Conservation (phyloP, 1,140 invertebrate genomes). For the Paralvinella palmiformis region DNA sequence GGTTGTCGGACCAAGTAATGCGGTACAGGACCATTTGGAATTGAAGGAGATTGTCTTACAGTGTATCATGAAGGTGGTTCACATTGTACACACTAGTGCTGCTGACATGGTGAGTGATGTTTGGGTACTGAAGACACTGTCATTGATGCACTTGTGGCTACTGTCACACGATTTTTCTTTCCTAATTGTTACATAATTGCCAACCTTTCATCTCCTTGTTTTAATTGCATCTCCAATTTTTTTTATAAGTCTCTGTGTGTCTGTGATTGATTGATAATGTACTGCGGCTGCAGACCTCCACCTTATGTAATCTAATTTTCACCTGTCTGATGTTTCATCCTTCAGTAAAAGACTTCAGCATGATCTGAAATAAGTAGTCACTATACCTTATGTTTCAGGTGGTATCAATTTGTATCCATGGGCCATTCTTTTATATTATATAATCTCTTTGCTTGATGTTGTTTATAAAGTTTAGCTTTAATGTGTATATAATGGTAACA, state of each 20-base stretch:
- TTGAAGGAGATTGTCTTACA: conserved; percentile 52
- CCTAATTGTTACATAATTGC: not conserved
- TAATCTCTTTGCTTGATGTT: not conserved
- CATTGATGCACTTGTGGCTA: not conserved
- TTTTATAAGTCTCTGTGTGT: no score
- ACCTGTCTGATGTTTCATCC: not conserved
- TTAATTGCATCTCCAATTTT: no score
- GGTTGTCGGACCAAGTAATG: conserved; percentile 7
- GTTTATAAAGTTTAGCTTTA: not conserved
- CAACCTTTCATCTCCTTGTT: not conserved
- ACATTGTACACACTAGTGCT: conserved; percentile 55
- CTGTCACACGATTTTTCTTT: not conserved
- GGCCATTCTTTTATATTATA: not conserved
- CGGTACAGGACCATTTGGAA: conserved; percentile 48
- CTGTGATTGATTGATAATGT: not conserved
- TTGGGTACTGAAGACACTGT: not conserved
- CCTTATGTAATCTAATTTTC: not conserved
- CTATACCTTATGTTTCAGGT: not conserved
- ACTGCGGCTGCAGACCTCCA: not conserved
- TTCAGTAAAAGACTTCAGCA: not conserved
- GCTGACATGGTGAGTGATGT: conserved; percentile 56
- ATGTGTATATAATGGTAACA: not conserved
- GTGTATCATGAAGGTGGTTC: conserved; percentile 57
- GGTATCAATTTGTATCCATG: not conserved
- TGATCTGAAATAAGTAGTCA: not conserved